phyloP scores from a whole-genome alignment of 1,140 invertebrate genomes.

The Cherax quadricarinatus region DNA sequence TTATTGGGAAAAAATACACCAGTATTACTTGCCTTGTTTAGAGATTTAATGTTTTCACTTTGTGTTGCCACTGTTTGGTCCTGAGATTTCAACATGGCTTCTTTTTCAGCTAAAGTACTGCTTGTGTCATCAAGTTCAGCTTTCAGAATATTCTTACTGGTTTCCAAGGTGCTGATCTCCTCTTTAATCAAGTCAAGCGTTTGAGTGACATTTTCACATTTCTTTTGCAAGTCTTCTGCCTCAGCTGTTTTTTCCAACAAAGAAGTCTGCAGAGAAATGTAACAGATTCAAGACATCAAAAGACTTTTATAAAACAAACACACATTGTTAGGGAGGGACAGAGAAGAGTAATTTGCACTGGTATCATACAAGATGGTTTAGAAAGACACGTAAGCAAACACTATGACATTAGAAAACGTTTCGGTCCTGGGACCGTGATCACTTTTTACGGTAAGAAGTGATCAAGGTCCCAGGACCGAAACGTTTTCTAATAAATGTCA shows the following conservation, averaged over 20 bases:
- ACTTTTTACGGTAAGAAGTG: too few relatives aligned
- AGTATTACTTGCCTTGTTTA: conserved; percentile 41
- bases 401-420: too few relatives aligned
- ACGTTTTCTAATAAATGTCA: too few relatives aligned
- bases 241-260: conserved; percentile 73
- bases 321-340: too few relatives aligned
- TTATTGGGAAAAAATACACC: too few relatives aligned
- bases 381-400: too few relatives aligned
- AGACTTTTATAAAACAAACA: too few relatives aligned
- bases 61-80: conserved; percentile 39
- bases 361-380: too few relatives aligned
- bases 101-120: conserved; percentile 28
- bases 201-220: conserved; percentile 68
- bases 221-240: conserved; percentile 27
- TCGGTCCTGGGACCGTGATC: too few relatives aligned
- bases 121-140: conserved; percentile 34
- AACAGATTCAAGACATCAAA: too few relatives aligned
- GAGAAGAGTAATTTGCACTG: too few relatives aligned
- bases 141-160: conserved; percentile 72
- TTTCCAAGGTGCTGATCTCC: conserved; percentile 74
- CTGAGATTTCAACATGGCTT: neutral
- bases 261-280: conserved; percentile 44
- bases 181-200: conserved; percentile 74
- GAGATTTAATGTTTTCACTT: conserved; percentile 26
- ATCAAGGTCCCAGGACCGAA: too few relatives aligned